phyloP scores from a whole-genome alignment of 2,113 vertebrate genomes.

The Carassius carassius region DNA sequence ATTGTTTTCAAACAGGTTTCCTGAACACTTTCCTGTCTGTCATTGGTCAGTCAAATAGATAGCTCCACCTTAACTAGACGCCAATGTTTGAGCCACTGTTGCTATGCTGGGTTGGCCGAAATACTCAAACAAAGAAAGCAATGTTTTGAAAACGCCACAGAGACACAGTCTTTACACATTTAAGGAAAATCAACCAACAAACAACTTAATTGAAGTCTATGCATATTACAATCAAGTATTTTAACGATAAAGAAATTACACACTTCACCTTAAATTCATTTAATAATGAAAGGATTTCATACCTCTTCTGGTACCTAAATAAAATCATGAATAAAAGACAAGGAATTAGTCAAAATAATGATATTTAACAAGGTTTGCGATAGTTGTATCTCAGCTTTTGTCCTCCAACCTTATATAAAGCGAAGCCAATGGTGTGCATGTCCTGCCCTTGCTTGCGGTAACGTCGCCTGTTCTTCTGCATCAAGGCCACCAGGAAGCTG shows the following conservation, averaged over 20 bases:
- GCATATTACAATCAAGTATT: neutral
- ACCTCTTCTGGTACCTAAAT: slow-evolving; percentile 83
- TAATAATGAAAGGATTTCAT: neutral
- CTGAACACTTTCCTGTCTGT: neutral
- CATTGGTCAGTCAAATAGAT: neutral
- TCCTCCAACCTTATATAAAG: slow-evolving; percentile 82
- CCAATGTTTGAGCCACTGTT: neutral
- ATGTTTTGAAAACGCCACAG: neutral
- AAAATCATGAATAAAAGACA: slow-evolving; percentile 1
- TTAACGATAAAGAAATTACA: neutral
- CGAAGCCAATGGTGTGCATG: slow-evolving; percentile 89
- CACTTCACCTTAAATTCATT: neutral
- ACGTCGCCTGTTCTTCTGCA: slow-evolving; percentile 88
- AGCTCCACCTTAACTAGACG: neutral
- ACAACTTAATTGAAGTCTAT: neutral
- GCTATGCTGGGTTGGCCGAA: neutral
- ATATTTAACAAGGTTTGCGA: neutral
- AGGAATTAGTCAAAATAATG: neutral
- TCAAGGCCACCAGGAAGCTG: slow-evolving; percentile 89
- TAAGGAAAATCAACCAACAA: neutral
- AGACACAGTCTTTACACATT: neutral
- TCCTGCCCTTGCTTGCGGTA: slow-evolving; percentile 74
- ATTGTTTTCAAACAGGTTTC: neutral
- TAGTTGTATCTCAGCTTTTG: neutral
- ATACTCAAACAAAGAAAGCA: neutral